Conservation (phyloP, 1,140 invertebrate species). For the Ylistrum balloti region DNA sequence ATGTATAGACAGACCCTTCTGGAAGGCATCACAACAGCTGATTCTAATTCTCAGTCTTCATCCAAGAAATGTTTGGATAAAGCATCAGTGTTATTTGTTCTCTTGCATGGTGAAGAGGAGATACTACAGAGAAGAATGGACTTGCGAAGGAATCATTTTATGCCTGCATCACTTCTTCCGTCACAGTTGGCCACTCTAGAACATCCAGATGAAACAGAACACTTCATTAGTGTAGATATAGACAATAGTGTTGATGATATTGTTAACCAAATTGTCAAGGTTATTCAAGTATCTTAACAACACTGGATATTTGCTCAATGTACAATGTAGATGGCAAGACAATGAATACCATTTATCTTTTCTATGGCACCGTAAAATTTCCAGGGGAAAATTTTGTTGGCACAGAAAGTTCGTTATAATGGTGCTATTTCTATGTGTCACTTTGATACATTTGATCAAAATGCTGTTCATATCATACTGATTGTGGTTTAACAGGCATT, state of each 20-base stretch:
- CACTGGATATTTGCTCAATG: too few relatives aligned
- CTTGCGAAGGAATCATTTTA: constrained; percentile 69
- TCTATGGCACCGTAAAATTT: too few relatives aligned
- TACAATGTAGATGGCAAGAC: too few relatives aligned
- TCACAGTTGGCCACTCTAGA: constrained; percentile 72
- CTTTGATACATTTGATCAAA: too few relatives aligned
- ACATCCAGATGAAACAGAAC: constrained; percentile 61
- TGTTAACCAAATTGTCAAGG: constrained; percentile 53
- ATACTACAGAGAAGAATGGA: constrained; percentile 58
- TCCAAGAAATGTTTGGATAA: background rate
- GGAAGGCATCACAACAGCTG: constrained; percentile 39
- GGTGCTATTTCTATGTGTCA: too few relatives aligned
- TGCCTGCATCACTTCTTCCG: constrained; percentile 67
- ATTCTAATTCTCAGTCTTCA: background rate
- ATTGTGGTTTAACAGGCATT: too few relatives aligned
- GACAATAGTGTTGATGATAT: constrained; percentile 53
- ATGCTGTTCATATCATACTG: too few relatives aligned
- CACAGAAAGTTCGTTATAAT: too few relatives aligned
- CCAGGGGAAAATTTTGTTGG: too few relatives aligned
- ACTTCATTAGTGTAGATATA: constrained; percentile 60
- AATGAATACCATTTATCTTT: too few relatives aligned
- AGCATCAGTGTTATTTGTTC: constrained; percentile 60
- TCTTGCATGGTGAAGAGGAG: constrained; percentile 63
- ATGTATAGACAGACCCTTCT: constrained; percentile 67
- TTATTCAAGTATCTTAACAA: background rate